A percentile compares a stretch with the other conserved stretches of the same genome.
Evolutionary conservation across 2,888 invertebrate species (phyloP).

Genomic region (Drosophila diplacantha): DNA sequence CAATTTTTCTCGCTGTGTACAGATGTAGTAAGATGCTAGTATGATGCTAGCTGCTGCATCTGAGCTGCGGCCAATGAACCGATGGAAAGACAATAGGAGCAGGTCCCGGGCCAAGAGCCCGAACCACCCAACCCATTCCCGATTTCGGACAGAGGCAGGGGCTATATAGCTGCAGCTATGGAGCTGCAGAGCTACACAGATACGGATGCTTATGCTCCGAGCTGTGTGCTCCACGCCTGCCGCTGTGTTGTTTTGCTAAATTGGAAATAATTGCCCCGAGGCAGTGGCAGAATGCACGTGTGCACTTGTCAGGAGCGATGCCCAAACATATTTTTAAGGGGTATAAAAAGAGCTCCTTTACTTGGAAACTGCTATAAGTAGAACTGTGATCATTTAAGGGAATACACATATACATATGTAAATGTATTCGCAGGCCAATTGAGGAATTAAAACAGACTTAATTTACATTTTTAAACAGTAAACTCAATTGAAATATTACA

Average conservation of each 20-base stretch:
- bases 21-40: slow-evolving; percentile 29
- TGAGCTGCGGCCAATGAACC: slow-evolving; percentile 63
- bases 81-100: slow-evolving; percentile 65
- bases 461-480: too few species aligned
- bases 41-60: slow-evolving; percentile 31
- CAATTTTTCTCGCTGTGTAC: background rate
- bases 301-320: slow-evolving; percentile 42
- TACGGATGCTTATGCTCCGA: slow-evolving; percentile 23
- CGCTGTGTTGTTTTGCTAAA: slow-evolving; percentile 68
- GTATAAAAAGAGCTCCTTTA: background rate
- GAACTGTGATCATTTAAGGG: background rate
- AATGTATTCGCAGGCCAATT: background rate
- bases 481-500: background rate
- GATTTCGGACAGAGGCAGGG: slow-evolving; percentile 17
- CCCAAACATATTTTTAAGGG: slow-evolving; percentile 15
- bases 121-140: slow-evolving; percentile 11
- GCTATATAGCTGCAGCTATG: slow-evolving; percentile 6
- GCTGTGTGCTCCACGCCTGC: slow-evolving; percentile 29
- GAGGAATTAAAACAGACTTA: too few species aligned
- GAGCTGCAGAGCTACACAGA: slow-evolving; percentile 2
- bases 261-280: slow-evolving; percentile 70
- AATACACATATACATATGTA: background rate
- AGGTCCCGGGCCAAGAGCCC: slow-evolving; percentile 23
- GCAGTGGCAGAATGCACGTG: slow-evolving; percentile 63
- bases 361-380: background rate